These are phyloP conservation scores for Polydrusus cervinus DNA, from an alignment of 2,888 invertebrate genomes.

Conservation along the genomic window DNA sequence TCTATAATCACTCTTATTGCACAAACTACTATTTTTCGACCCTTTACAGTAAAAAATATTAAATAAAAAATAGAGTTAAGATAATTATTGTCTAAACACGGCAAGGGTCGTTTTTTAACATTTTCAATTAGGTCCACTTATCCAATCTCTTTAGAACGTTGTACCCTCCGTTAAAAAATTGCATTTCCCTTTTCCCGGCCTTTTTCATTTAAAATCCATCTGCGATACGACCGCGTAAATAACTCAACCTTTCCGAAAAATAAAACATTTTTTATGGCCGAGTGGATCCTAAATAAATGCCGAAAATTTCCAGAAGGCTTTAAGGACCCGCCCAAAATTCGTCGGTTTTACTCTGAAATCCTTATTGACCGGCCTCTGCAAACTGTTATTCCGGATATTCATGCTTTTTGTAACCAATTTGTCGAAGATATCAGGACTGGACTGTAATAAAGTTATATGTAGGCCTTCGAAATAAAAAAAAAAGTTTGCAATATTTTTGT, in stretches of 20 bases:
- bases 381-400: constrained; percentile 19
- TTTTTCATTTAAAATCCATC: constrained; percentile 17
- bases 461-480: too few relatives aligned
- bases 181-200: not conserved
- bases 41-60: too few relatives aligned
- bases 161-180: not conserved
- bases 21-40: too few relatives aligned
- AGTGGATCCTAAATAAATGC: constrained; percentile 15
- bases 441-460: not conserved
- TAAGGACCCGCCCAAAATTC: constrained; percentile 9
- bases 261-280: constrained; percentile 21
- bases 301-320: constrained; percentile 17
- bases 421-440: not conserved
- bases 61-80: too few relatives aligned
- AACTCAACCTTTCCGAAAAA: constrained; percentile 6
- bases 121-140: too few relatives aligned
- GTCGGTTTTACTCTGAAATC: constrained; percentile 11
- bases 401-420: constrained; percentile 22
- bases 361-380: constrained; percentile 17
- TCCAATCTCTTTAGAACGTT: not conserved
- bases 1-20: too few relatives aligned
- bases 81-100: too few relatives aligned
- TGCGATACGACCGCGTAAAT: constrained; percentile 6
- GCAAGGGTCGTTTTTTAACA: too few relatives aligned
- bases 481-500: too few relatives aligned